Percentiles rank a stretch among this genome's conserved stretches.
These are phyloP conservation scores for Pegoplata infirma DNA, from an alignment of 2,888 invertebrate genomes.

Conservation along the genomic window DNA sequence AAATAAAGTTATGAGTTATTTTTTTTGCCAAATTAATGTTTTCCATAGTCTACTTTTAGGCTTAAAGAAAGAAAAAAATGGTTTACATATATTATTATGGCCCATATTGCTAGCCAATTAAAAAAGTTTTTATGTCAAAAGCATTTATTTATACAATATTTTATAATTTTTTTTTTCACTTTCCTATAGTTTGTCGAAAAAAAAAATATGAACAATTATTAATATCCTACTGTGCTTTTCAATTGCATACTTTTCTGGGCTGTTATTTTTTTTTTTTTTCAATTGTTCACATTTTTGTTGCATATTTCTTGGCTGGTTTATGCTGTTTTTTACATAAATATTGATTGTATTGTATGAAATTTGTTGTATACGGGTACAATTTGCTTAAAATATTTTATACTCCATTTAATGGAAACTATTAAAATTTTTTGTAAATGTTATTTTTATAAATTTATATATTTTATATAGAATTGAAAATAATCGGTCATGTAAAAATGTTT, in stretches of 20 bases:
- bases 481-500: too few relatives aligned
- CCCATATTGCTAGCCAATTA: slow-evolving; percentile 10
- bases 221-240: slow-evolving; percentile 10
- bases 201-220: not conserved
- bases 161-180: not conserved
- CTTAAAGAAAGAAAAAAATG: too few relatives aligned
- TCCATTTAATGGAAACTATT: slow-evolving; percentile 4
- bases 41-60: not conserved
- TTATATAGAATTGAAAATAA: too few relatives aligned
- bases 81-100: not conserved
- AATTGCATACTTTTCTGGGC: slow-evolving; percentile 3
- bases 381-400: not conserved
- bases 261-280: not conserved
- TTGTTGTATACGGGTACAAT: not conserved
- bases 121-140: slow-evolving; percentile 6
- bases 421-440: slow-evolving; percentile 7
- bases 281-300: not conserved
- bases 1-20: not conserved
- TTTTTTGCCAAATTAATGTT: not conserved
- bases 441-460: slow-evolving; percentile 7
- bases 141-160: slow-evolving; percentile 12
- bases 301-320: not conserved
- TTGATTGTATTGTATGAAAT: not conserved
- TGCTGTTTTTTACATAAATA: not conserved
- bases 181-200: not conserved